Percentiles rank a stretch among this genome's conserved stretches.
These are phyloP conservation scores for Malaclemys terrapin DNA, from an alignment of 2,113 vertebrate species.

Conservation along the genomic window DNA sequence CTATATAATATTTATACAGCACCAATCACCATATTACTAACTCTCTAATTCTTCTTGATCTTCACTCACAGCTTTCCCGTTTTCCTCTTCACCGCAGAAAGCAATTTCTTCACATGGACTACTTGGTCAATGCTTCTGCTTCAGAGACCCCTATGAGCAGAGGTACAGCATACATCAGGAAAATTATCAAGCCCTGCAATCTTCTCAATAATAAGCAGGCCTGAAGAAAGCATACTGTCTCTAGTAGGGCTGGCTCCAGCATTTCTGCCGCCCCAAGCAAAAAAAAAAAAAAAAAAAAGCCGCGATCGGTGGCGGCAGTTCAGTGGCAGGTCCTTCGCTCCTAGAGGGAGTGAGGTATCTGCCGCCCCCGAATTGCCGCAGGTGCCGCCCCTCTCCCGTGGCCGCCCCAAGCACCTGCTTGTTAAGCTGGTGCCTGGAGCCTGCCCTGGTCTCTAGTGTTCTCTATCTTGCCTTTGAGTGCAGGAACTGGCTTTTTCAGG, in stretches of 20 bases:
- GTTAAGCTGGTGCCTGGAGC: no score
- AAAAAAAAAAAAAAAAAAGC: no score
- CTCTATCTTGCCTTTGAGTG: background rate
- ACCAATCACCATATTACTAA: background rate
- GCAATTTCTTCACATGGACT: background rate
- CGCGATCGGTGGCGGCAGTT: no score
- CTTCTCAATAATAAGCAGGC: background rate
- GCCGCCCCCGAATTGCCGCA: no score
- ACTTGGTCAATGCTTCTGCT: background rate
- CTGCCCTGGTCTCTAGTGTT: background rate
- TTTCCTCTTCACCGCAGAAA: background rate
- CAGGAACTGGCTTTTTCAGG: background rate
- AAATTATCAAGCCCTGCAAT: background rate
- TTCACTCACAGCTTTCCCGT: background rate
- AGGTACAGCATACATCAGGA: background rate
- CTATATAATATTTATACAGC: background rate
- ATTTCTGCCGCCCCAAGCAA: no score
- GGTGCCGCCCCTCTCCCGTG: no score
- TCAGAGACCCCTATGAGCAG: background rate
- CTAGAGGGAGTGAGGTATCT: no score
- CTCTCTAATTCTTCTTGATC: background rate
- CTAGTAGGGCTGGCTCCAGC: no score
- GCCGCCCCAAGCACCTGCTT: no score
- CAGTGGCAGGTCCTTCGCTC: no score
- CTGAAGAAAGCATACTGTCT: background rate